phyloP scores from a whole-genome alignment of 2,888 invertebrate genomes.

The Perizoma flavofasciatum region DNA sequence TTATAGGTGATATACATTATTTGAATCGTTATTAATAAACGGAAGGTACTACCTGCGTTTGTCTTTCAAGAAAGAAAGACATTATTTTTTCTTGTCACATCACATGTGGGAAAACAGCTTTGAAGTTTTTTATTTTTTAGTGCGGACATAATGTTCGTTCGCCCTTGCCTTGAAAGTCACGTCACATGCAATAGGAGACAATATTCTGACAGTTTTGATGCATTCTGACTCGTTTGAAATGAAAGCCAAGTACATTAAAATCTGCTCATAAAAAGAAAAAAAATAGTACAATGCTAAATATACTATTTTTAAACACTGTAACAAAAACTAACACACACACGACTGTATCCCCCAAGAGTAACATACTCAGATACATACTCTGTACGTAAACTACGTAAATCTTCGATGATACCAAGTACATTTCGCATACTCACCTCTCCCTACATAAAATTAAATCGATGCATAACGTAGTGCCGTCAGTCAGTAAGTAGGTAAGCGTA shows the following conservation, averaged over 20 bases:
- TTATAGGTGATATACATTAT: too few species aligned
- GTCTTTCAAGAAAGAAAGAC: slow-evolving; percentile 15
- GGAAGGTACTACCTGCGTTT: too few species aligned
- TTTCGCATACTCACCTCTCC: too few species aligned
- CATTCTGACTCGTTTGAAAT: slow-evolving; percentile 16
- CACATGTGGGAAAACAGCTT: slow-evolving; percentile 4
- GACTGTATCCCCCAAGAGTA: too few species aligned
- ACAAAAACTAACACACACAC: too few species aligned
- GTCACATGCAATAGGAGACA: slow-evolving; percentile 15
- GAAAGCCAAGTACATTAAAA: slow-evolving; percentile 16
- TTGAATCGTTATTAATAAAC: too few species aligned
- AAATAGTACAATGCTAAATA: not conserved
- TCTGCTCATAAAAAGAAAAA: slow-evolving; percentile 6
- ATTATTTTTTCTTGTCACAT: slow-evolving; percentile 6
- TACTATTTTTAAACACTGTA: not conserved
- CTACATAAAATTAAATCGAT: too few species aligned
- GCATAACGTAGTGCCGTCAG: too few species aligned
- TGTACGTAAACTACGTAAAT: too few species aligned
- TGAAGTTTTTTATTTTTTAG: slow-evolving; percentile 13
- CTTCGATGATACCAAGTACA: too few species aligned
- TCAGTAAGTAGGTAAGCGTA: too few species aligned
- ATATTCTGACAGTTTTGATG: slow-evolving; percentile 7
- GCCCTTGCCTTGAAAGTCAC: slow-evolving; percentile 33
- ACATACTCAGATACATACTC: too few species aligned
- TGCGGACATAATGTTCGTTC: slow-evolving; percentile 21